phyloP scores from a whole-genome alignment of 2,888 invertebrate genomes.

The Drosophila trichaetosa region DNA sequence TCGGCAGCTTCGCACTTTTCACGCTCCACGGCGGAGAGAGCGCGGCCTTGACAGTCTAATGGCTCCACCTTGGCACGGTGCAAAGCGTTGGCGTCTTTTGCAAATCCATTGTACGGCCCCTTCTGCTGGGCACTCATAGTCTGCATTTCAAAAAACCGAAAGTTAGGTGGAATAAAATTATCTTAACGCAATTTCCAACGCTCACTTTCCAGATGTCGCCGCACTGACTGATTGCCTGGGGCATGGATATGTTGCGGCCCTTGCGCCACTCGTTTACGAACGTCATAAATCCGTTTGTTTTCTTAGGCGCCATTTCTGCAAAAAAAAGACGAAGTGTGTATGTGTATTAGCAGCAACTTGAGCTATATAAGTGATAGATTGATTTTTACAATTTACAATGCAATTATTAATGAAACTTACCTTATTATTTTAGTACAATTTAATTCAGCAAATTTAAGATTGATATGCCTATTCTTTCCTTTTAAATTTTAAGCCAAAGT shows the following conservation, averaged over 20 bases:
- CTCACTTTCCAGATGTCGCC: constrained; percentile 79
- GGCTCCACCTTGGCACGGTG: constrained; percentile 37
- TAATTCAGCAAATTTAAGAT: neutral
- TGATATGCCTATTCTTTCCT: neutral
- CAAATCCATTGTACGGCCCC: constrained; percentile 68
- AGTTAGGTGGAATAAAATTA: neutral
- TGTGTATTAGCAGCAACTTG: neutral
- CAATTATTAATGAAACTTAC: neutral
- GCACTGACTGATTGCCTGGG: constrained; percentile 64
- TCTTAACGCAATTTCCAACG: neutral
- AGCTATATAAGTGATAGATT: neutral
- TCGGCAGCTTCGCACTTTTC: constrained; percentile 60
- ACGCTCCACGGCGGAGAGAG: constrained; percentile 62
- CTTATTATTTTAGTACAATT: neutral
- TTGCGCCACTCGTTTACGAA: constrained; percentile 79
- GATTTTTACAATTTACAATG: neutral
- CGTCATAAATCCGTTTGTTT: constrained; percentile 74
- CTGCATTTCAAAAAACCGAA: constrained; percentile 44
- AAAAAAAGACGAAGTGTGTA: neutral
- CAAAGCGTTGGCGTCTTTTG: constrained; percentile 60
- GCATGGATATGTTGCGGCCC: constrained; percentile 46
- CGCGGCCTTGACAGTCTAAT: constrained; percentile 73
- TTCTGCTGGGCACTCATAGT: constrained; percentile 71
- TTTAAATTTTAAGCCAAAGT: neutral
- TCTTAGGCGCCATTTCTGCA: constrained; percentile 75